A percentile compares a stretch with the other conserved stretches of the same genome.
phyloP scores from a whole-genome alignment of 2,888 invertebrate species.

The Chorisops tibialis region DNA sequence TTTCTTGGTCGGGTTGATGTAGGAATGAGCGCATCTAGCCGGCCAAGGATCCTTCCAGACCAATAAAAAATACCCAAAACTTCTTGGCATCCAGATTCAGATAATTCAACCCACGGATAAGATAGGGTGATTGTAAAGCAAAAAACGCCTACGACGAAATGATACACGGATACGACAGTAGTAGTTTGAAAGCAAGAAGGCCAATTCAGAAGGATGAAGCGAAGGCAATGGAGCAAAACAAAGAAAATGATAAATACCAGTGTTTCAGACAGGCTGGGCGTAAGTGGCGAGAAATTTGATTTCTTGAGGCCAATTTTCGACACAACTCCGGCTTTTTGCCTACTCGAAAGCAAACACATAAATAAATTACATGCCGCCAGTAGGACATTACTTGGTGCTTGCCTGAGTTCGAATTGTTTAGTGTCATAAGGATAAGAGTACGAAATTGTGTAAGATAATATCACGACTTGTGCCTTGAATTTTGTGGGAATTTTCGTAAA shows the following conservation, averaged over 20 bases:
- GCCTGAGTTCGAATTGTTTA: conserved; percentile 3
- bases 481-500: neutral
- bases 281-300: conserved; percentile 15
- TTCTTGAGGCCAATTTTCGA: conserved; percentile 22
- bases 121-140: neutral
- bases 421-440: conserved; percentile 18
- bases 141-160: conserved; percentile 21
- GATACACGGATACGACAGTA: no score
- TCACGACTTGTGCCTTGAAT: conserved; percentile 20
- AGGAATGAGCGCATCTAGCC: no score
- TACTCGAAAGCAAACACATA: neutral
- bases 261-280: conserved; percentile 11
- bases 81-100: conserved; percentile 19
- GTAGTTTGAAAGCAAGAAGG: no score
- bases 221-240: conserved; percentile 22
- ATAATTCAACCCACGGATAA: conserved; percentile 7
- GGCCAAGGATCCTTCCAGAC: no score
- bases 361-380: conserved; percentile 18
- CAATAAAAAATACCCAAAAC: conserved; percentile 16
- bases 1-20: no score
- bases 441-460: conserved; percentile 22
- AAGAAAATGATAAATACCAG: conserved; percentile 18
- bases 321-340: neutral
- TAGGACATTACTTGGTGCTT: conserved; percentile 6
- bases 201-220: neutral